Conservation (phyloP, 23 tunicate genomes). For the Ciona savignyi region DNA sequence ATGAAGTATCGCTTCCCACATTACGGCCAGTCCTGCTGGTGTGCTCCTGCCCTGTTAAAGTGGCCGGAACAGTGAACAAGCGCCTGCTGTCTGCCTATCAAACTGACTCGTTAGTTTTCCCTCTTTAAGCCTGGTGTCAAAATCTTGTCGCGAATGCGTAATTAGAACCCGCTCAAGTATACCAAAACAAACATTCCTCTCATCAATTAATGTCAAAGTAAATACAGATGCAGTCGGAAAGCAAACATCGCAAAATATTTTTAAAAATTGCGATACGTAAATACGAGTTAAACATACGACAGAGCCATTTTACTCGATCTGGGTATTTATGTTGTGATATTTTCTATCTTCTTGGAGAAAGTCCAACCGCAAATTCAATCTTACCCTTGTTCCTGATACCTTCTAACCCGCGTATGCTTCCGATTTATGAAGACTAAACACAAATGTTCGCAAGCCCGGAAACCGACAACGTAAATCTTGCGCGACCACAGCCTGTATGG, state of each 20-base stretch:
- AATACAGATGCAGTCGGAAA: not conserved
- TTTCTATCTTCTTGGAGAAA: too few relatives aligned
- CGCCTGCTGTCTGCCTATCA: conserved; percentile 2
- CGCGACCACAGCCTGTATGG: not conserved
- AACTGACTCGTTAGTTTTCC: not conserved
- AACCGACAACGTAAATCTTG: not conserved
- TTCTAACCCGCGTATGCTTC: not conserved
- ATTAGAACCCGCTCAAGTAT: not conserved
- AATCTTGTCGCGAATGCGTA: not conserved
- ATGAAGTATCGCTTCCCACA: not conserved
- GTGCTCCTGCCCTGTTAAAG: not conserved
- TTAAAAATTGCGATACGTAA: too few relatives aligned
- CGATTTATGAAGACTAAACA: not conserved
- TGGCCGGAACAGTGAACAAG: not conserved
- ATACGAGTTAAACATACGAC: too few relatives aligned
- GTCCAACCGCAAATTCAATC: not conserved
- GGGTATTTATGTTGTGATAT: too few relatives aligned
- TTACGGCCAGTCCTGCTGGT: not conserved
- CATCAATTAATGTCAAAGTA: not conserved
- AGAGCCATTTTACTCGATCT: too few relatives aligned
- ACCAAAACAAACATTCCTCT: not conserved
- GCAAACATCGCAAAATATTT: not conserved
- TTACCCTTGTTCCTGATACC: not conserved
- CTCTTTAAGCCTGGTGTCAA: not conserved
- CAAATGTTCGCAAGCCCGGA: not conserved